Conservation (phyloP, 2,888 invertebrate genomes). For the Strigamia crassipes region DNA sequence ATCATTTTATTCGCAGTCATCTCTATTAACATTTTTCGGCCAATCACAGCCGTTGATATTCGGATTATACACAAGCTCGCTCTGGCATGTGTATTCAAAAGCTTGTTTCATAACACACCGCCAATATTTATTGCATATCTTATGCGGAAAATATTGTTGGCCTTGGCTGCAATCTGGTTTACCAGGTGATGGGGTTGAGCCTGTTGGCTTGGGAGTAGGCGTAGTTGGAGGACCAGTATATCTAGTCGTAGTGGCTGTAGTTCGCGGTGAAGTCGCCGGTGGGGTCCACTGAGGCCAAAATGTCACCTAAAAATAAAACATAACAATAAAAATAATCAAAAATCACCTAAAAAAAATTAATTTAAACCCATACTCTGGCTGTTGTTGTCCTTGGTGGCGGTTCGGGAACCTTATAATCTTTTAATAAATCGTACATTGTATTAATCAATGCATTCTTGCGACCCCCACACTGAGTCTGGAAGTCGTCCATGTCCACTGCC, state of each 20-base stretch:
- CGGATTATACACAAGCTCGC: constrained; percentile 76
- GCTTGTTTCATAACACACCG: constrained; percentile 81
- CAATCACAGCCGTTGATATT: constrained; percentile 76
- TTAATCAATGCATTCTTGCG: constrained; percentile 74
- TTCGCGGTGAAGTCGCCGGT: constrained; percentile 51
- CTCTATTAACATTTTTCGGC: constrained; percentile 56
- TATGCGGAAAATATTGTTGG: constrained; percentile 51
- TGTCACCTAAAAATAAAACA: constrained; percentile 68
- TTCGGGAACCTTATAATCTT: constrained; percentile 68
- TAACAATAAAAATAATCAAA: constrained; percentile 39
- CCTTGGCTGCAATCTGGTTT: constrained; percentile 34
- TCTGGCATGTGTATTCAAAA: constrained; percentile 72
- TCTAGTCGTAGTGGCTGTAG: constrained; percentile 2
- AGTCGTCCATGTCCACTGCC: constrained; percentile 93
- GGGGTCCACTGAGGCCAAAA: constrained; percentile 79
- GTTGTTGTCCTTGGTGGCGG: constrained; percentile 60
- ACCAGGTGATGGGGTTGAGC: constrained; percentile 48
- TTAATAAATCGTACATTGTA: constrained; percentile 74
- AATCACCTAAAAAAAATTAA: not conserved
- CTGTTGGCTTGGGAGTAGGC: constrained; percentile 44
- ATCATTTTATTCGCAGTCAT: constrained; percentile 14
- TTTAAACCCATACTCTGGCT: not conserved
- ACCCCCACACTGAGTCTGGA: constrained; percentile 78
- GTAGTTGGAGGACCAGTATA: constrained; percentile 29
- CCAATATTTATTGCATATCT: constrained; percentile 66